phyloP scores from a whole-genome alignment of 2,113 vertebrate genomes.

The Centropus unirufus region DNA sequence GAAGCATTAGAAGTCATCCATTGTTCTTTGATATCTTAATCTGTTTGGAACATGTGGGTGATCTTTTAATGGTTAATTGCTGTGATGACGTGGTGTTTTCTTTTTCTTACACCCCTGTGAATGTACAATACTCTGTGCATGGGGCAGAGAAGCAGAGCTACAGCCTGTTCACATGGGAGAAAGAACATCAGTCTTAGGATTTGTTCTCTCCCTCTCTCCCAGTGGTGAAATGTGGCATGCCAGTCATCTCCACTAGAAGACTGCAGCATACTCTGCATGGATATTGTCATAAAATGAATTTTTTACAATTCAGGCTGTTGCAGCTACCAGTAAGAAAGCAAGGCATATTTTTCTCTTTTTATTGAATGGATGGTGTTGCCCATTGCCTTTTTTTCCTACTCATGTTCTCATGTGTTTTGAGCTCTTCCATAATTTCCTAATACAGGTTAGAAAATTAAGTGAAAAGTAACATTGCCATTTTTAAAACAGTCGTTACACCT shows the following conservation, averaged over 20 bases:
- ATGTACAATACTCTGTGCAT: background rate
- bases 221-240: background rate
- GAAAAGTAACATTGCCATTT: background rate
- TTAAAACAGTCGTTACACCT: background rate
- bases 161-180: background rate
- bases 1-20: background rate
- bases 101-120: background rate
- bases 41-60: background rate
- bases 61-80: background rate
- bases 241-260: background rate
- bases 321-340: background rate
- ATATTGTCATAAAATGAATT: background rate
- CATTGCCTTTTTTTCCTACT: background rate
- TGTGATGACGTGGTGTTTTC: background rate
- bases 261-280: background rate
- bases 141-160: background rate
- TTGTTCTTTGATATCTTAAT: background rate
- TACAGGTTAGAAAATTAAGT: background rate
- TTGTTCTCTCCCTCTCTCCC: background rate
- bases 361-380: background rate
- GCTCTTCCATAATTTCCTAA: background rate
- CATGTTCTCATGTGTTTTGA: background rate
- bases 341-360: background rate
- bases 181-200: background rate
- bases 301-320: background rate